Base-by-base conservation (phyloP, 2,888 invertebrate species). In the Apotomis capreana region DNA sequence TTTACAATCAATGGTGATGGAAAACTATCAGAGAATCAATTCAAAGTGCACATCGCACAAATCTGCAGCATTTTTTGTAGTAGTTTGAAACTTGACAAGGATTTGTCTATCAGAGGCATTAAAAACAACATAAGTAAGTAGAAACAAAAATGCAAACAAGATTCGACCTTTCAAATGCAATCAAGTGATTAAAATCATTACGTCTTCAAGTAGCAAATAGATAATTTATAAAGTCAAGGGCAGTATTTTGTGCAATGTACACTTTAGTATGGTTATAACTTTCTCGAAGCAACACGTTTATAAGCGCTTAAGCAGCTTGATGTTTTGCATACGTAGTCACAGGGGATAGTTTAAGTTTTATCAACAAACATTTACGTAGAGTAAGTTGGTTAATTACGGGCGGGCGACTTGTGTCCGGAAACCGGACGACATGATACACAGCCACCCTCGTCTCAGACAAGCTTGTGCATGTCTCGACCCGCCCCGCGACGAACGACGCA, bases 351-450 rank as follows among this genome's bases (percentile, higher is more conserved):
- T 74, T 70, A 72, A 77, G 75, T 78, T 77, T 78, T 78, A 78
- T 77, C 78, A 77, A 71, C 70, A 73, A 75, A 73, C 73, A 72
- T 75, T 77, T 77, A 74, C 72, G 71, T 71, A 70, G 73, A 77
- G 81, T 87, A 91, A 92, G 90, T 92, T 91, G 88, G 89, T 91
- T 91, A 91, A 92, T 92, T 91, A 92, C 86, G 84, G 81, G 81
- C 78, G 81, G 85, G 84, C 84, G 84, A 82, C 82, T 84, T 80
- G 80, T 86, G 87, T 84, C 90, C 90, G 92, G 92, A 92, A 92
- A 91, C 92, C 92, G 92, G 93, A 92, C 92, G 89, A 88, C 89
- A 85, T 86, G 89, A 91, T 91, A 89, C 89, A 86, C 87, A 83
- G 84, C 78, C 86, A 91, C 91, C 91, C 92, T 91, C 85, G 87